A percentile compares a stretch with the other conserved stretches of the same genome.
These are phyloP conservation scores for Sorex araneus DNA, from an alignment of 2,113 vertebrate genomes.

Conservation along the genomic window DNA sequence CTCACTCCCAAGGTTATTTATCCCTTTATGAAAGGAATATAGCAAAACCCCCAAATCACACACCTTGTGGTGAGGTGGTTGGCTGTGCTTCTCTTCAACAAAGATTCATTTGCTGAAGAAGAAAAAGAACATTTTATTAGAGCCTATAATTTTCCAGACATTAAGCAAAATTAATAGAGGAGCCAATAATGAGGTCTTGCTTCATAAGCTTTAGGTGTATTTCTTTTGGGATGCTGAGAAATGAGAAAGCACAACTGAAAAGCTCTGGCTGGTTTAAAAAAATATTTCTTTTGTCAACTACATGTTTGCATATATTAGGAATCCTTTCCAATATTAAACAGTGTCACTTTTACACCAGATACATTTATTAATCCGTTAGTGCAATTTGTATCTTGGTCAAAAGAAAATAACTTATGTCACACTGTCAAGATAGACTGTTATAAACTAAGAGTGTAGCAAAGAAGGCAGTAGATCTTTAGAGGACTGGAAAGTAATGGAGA, in stretches of 20 bases:
- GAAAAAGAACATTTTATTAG: conserved; percentile 42
- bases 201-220: neutral
- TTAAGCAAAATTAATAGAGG: conserved; percentile 63
- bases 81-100: neutral
- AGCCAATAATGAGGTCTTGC: conserved; percentile 39
- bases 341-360: neutral
- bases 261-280: neutral
- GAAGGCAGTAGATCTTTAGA: neutral
- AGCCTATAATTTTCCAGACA: conserved; percentile 54
- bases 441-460: neutral
- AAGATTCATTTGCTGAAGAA: neutral
- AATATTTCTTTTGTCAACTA: neutral
- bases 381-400: conserved; percentile 29
- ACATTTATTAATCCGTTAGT: neutral
- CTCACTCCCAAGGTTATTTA: neutral
- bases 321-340: neutral
- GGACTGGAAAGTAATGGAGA: neutral
- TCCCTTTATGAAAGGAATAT: neutral
- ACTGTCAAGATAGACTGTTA: neutral
- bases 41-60: neutral
- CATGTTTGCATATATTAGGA: neutral
- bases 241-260: conserved; percentile 29
- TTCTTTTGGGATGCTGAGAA: conserved; percentile 18
- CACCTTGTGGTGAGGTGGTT: neutral
- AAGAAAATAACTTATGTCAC: neutral